A percentile compares a stretch with the other conserved stretches of the same genome.
phyloP scores from a whole-genome alignment of 2,888 invertebrate species.

The Imbricaverruca yamaguchii region DNA sequence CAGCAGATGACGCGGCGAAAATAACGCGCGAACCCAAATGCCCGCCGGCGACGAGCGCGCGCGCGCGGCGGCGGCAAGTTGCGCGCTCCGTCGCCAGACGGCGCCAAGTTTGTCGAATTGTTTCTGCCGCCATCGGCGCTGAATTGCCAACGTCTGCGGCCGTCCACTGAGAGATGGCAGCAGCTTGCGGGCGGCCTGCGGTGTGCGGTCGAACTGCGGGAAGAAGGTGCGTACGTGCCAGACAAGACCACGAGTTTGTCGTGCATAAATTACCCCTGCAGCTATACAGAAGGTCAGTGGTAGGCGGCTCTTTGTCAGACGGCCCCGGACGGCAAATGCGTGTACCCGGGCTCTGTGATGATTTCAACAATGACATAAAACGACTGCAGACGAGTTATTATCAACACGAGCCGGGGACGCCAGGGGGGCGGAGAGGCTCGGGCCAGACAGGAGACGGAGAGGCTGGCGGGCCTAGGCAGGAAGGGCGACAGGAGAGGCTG shows the following conservation, averaged over 20 bases:
- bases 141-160: neutral
- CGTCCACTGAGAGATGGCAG: neutral
- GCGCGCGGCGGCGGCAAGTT: neutral
- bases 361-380: conserved; percentile 18
- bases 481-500: too few relatives aligned
- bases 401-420: neutral
- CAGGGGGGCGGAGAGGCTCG: too few relatives aligned
- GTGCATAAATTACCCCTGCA: neutral
- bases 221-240: neutral
- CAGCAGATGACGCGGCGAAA: neutral
- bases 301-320: neutral
- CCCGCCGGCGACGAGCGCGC: neutral
- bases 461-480: too few relatives aligned
- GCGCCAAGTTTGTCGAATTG: neutral
- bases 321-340: neutral
- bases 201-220: neutral
- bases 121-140: too few relatives aligned
- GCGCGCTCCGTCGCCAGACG: neutral
- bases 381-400: neutral
- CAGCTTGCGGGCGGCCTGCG: neutral
- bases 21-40: neutral
- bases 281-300: neutral
- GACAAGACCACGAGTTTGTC: too few relatives aligned
- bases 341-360: neutral
- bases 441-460: too few relatives aligned